Conservation (phyloP, 2,797 vertebrate genomes). For the Clamator glandarius region DNA sequence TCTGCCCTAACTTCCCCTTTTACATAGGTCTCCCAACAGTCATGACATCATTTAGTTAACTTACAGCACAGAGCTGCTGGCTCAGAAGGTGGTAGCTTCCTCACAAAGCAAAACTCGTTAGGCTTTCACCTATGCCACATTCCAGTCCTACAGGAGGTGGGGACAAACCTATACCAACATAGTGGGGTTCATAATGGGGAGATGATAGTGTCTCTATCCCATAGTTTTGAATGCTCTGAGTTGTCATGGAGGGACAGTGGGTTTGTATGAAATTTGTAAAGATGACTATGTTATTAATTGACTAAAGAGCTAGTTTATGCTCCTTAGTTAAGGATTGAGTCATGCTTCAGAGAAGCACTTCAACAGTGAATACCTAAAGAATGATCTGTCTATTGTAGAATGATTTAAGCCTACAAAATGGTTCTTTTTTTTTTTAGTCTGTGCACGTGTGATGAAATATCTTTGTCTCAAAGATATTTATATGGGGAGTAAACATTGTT, state of each 20-base stretch:
- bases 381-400: neutral
- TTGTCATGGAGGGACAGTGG: neutral
- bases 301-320: neutral
- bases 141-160: neutral
- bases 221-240: neutral
- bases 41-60: neutral
- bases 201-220: neutral
- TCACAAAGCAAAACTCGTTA: neutral
- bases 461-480: neutral
- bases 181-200: no score
- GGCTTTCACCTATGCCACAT: fast-evolving
- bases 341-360: neutral
- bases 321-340: neutral
- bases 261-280: neutral
- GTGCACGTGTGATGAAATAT: fast-evolving
- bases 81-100: neutral
- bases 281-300: neutral
- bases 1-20: neutral
- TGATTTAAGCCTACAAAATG: neutral
- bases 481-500: neutral
- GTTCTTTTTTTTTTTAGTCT: neutral
- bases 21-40: neutral
- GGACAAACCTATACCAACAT: neutral
- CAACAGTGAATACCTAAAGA: neutral
- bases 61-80: neutral